Evolutionary conservation across 2,797 vertebrate genomes (phyloP).

Genomic region (Galago senegalensis): DNA sequence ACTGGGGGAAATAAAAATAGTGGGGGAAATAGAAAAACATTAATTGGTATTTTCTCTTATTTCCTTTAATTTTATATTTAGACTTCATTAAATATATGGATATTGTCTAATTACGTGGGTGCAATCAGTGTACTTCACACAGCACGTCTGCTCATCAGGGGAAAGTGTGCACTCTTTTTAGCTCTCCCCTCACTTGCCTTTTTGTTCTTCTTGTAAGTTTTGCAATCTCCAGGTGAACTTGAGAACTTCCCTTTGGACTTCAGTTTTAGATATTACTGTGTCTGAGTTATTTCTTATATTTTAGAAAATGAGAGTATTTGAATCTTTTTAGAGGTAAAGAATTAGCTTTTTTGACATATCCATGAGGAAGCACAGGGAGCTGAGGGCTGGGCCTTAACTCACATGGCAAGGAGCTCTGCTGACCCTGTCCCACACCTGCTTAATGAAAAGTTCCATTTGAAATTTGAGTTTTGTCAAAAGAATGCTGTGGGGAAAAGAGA

Average conservation of each 20-base stretch:
- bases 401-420: background rate
- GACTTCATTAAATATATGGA: background rate
- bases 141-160: background rate
- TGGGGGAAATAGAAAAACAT: background rate
- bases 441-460: slow-evolving; percentile 48
- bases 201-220: background rate
- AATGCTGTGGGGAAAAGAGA: background rate
- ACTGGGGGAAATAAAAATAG: background rate
- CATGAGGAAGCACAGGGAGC: background rate
- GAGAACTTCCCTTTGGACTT: slow-evolving; percentile 16
- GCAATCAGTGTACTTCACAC: background rate
- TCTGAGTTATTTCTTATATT: slow-evolving; percentile 67
- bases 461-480: slow-evolving; percentile 51
- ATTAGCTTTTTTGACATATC: slow-evolving; percentile 29
- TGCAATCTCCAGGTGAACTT: background rate
- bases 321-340: background rate
- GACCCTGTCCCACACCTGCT: background rate
- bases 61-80: slow-evolving; percentile 26
- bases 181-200: background rate
- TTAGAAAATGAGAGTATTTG: background rate
- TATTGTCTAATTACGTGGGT: background rate
- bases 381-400: background rate
- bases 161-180: background rate
- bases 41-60: background rate
- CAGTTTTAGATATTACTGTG: background rate